phyloP scores from a whole-genome alignment of 2,113 vertebrate genomes.

The Cyanoramphus novaezelandiae region DNA sequence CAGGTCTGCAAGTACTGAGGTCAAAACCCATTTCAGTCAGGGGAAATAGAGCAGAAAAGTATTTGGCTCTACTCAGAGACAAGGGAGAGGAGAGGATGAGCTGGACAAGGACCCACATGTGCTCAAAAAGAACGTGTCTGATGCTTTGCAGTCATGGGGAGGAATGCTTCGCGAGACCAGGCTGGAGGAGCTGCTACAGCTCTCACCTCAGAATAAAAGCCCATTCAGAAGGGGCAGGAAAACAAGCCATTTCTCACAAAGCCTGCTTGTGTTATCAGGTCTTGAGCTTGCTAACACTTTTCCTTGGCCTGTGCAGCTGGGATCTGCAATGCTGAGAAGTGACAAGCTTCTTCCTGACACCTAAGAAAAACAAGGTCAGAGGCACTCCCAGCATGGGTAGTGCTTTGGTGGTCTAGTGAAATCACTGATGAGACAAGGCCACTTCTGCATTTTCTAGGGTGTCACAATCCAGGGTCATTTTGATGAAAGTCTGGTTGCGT shows the following conservation, averaged over 20 bases:
- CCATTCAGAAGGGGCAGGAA: background rate
- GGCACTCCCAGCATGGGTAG: background rate
- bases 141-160: background rate
- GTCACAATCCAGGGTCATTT: background rate
- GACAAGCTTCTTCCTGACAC: background rate
- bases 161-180: background rate
- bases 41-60: slow-evolving; percentile 1
- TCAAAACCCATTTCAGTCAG: background rate
- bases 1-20: background rate
- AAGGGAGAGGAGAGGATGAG: slow-evolving; percentile 13
- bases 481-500: background rate
- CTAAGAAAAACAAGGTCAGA: background rate
- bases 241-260: background rate
- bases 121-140: background rate
- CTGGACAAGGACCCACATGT: slow-evolving; percentile 29
- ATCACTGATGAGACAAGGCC: rapidly evolving
- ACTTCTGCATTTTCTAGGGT: background rate
- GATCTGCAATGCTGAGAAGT: background rate
- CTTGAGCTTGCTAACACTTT: rapidly evolving
- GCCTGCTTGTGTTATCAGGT: background rate
- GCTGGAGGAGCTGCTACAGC: background rate
- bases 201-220: slow-evolving; percentile 10
- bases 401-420: background rate
- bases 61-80: background rate
- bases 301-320: background rate